These are phyloP conservation scores for Gari tellinella DNA, from an alignment of 2,888 invertebrate species.

Conservation along the genomic window DNA sequence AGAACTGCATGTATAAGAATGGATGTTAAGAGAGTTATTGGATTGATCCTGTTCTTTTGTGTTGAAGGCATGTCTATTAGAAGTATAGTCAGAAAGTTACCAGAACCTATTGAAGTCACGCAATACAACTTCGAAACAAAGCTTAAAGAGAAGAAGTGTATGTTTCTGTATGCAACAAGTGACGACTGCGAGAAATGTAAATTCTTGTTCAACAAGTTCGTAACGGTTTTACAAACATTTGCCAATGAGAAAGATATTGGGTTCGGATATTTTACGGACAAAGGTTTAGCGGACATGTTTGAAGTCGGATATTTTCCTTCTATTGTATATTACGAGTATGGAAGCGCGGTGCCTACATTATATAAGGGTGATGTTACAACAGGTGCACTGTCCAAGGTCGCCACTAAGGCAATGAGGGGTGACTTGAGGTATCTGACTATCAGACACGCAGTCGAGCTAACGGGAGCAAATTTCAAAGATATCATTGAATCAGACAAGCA, in stretches of 20 bases:
- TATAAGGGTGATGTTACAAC: conserved; percentile 44
- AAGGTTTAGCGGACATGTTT: conserved; percentile 45
- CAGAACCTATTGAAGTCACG: no score
- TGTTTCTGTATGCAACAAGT: conserved; percentile 38
- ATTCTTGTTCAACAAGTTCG: conserved; percentile 64
- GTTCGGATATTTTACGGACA: conserved; percentile 64
- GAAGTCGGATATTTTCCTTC: conserved; percentile 49
- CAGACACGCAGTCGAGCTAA: conserved; percentile 34
- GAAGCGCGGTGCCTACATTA: conserved; percentile 47
- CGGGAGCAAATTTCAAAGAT: conserved; percentile 25
- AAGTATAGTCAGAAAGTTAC: no score
- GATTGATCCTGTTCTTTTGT: no score
- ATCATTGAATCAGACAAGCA: conserved; percentile 36
- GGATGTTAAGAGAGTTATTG: no score
- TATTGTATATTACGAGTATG: conserved; percentile 54
- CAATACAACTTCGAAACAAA: no score
- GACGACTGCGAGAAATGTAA: conserved; percentile 62
- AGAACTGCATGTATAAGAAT: no score
- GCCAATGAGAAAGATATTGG: conserved; percentile 54
- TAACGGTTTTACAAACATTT: conserved; percentile 66
- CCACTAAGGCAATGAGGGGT: conserved; percentile 20
- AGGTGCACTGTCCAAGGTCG: conserved; percentile 22
- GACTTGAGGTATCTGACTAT: conserved; percentile 12
- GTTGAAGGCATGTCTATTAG: no score
- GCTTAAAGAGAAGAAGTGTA: neutral